Conservation (phyloP, 1,140 invertebrate genomes). For the Delia radicum region DNA sequence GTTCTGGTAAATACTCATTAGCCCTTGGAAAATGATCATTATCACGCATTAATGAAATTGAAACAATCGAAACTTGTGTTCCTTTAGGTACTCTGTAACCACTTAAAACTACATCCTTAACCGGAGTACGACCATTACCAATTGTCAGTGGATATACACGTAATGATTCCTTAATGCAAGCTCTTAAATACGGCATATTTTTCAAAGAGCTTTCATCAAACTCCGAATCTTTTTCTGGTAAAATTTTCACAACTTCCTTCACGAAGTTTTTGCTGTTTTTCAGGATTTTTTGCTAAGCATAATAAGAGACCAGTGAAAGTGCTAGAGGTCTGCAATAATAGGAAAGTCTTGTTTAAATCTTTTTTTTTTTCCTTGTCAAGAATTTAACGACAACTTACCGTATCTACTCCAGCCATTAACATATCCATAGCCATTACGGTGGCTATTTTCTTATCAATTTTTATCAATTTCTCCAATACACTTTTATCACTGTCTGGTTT, state of each 20-base stretch:
- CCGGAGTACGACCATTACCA: constrained; percentile 57
- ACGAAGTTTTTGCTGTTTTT: constrained; percentile 67
- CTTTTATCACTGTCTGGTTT: constrained; percentile 33
- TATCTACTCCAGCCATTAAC: constrained; percentile 50
- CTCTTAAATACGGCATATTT: constrained; percentile 64
- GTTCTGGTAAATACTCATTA: constrained; percentile 61
- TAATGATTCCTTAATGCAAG: constrained; percentile 66
- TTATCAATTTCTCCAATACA: constrained; percentile 54
- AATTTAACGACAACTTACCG: constrained; percentile 41
- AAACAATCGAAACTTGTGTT: constrained; percentile 52
- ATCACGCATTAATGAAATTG: constrained; percentile 56
- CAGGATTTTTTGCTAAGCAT: constrained; percentile 65
- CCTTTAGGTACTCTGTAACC: constrained; percentile 65
- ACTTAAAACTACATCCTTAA: constrained; percentile 60
- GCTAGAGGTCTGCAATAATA: constrained; percentile 33
- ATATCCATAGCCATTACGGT: constrained; percentile 53
- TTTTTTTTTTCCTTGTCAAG: neutral
- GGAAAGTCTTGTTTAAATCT: neutral
- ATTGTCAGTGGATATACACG: constrained; percentile 59
- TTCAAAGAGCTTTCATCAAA: constrained; percentile 61
- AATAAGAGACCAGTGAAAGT: constrained; percentile 34
- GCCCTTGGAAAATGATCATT: constrained; percentile 59
- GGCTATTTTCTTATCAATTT: constrained; percentile 56
- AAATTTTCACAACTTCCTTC: constrained; percentile 62
- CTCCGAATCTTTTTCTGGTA: constrained; percentile 56